These are phyloP conservation scores for Hypsopygia costalis DNA, from an alignment of 2,888 invertebrate genomes.

Conservation along the genomic window DNA sequence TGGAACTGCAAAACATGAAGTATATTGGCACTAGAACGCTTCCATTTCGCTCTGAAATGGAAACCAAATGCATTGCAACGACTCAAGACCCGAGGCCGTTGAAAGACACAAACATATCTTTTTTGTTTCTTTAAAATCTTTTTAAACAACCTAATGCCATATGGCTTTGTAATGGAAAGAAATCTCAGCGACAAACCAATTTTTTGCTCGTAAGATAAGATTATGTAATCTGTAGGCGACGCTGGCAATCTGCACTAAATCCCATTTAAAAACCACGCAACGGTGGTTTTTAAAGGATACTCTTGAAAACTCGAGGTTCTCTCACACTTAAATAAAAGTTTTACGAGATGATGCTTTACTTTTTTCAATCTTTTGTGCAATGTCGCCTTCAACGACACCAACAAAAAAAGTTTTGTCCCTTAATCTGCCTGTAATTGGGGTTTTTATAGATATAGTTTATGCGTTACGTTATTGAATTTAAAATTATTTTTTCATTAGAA, in stretches of 20 bases:
- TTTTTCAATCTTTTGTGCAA: constrained; percentile 53
- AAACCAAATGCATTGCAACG: neutral
- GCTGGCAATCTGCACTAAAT: constrained; percentile 64
- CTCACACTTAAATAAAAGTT: constrained; percentile 67
- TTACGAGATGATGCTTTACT: constrained; percentile 42
- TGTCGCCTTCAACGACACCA: constrained; percentile 42
- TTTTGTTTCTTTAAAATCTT: constrained; percentile 18
- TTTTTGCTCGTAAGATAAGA: constrained; percentile 62
- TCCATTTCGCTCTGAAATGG: neutral
- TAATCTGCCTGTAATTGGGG: constrained; percentile 64
- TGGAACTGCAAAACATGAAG: neutral
- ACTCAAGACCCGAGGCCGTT: neutral
- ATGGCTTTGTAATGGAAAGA: constrained; percentile 57
- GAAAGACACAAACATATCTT: constrained; percentile 4
- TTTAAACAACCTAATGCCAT: constrained; percentile 35
- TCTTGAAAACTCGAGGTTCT: constrained; percentile 50
- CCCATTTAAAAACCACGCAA: constrained; percentile 73
- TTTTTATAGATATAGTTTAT: constrained; percentile 18
- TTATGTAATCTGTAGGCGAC: constrained; percentile 46
- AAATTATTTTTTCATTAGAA: too few relatives aligned
- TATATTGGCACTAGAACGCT: neutral
- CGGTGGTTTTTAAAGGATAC: constrained; percentile 64
- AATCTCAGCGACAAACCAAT: constrained; percentile 42
- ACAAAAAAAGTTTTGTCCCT: constrained; percentile 47
- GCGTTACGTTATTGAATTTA: neutral